phyloP scores from a whole-genome alignment of 2,888 invertebrate genomes.

The Amaurobius ferox region DNA sequence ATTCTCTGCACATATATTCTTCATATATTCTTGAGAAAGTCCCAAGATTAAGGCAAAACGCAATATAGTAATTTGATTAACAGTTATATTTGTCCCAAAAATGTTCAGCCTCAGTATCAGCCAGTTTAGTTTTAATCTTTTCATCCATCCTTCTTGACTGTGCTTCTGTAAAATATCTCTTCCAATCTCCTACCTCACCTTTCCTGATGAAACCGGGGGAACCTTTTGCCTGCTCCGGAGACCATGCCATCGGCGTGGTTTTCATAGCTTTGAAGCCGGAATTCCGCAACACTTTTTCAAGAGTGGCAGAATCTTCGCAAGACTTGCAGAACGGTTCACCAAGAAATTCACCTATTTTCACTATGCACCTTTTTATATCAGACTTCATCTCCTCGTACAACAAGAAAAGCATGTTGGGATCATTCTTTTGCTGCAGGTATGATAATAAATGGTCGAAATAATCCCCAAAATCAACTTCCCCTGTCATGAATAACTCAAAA shows the following conservation, averaged over 20 bases:
- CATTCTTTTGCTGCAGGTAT: constrained; percentile 67
- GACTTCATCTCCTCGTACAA: constrained; percentile 78
- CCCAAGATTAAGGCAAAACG: too few relatives aligned
- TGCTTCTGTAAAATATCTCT: constrained; percentile 77
- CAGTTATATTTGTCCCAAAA: constrained; percentile 22
- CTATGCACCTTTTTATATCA: constrained; percentile 65
- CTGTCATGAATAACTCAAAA: constrained; percentile 77
- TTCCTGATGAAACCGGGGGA: constrained; percentile 70
- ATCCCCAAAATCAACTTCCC: constrained; percentile 75
- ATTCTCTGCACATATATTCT: too few relatives aligned
- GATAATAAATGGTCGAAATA: constrained; percentile 69
- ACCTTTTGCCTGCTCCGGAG: constrained; percentile 7
- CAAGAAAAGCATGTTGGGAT: constrained; percentile 76
- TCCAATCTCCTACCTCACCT: constrained; percentile 78
- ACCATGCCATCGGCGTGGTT: background rate
- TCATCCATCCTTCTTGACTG: constrained; percentile 29
- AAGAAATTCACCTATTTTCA: constrained; percentile 73
- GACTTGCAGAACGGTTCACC: constrained; percentile 28
- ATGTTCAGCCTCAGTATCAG: constrained; percentile 24
- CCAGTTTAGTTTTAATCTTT: constrained; percentile 19
- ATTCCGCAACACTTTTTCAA: constrained; percentile 25
- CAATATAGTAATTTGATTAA: too few relatives aligned
- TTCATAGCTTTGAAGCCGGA: constrained; percentile 45
- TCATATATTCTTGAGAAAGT: too few relatives aligned
- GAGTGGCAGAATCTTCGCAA: background rate